These are phyloP conservation scores for Diadumene lineata DNA, from an alignment of 92 coral and sea anemone genomes.

Conservation along the genomic window DNA sequence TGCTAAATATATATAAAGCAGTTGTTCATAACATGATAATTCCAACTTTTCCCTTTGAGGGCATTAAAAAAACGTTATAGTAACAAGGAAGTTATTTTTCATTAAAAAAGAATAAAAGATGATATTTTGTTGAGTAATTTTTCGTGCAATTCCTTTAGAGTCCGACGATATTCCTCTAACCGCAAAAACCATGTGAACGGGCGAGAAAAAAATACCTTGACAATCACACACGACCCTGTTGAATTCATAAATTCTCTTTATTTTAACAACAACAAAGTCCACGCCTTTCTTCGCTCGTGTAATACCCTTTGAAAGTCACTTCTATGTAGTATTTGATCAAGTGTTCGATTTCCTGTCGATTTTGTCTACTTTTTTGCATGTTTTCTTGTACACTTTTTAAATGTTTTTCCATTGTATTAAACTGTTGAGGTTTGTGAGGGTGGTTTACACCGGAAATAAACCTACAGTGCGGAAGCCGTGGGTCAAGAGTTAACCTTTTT, in stretches of 20 bases:
- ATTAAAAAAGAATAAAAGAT: too few relatives aligned
- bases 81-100: too few relatives aligned
- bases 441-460: slow-evolving; percentile 32
- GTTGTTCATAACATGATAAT: too few relatives aligned
- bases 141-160: background rate
- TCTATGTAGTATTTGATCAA: background rate
- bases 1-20: too few relatives aligned
- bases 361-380: background rate
- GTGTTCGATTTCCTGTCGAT: slow-evolving; percentile 4
- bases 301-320: background rate
- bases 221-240: background rate
- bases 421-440: slow-evolving; percentile 5
- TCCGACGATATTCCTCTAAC: background rate
- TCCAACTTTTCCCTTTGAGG: too few relatives aligned
- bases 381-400: too few relatives aligned
- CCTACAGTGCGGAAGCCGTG: slow-evolving; percentile 28
- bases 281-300: background rate
- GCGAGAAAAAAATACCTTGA: background rate
- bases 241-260: background rate
- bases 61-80: too few relatives aligned
- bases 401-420: too few relatives aligned
- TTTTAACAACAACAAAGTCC: background rate
- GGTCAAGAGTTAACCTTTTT: slow-evolving; percentile 29
- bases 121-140: background rate
- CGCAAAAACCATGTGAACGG: background rate